phyloP scores from a whole-genome alignment of 1,140 invertebrate genomes.

The Anoplophora glabripennis region DNA sequence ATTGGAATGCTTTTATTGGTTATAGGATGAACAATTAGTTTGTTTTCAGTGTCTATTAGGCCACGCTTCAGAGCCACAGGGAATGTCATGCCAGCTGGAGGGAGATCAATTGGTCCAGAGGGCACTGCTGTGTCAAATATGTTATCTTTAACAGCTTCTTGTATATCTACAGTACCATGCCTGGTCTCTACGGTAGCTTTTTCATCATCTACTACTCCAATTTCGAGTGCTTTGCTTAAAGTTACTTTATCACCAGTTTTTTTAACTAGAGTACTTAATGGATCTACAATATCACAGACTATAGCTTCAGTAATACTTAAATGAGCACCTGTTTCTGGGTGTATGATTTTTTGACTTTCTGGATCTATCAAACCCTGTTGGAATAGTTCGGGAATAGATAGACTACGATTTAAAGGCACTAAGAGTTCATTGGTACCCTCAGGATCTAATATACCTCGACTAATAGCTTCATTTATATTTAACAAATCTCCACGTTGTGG shows the following conservation, averaged over 20 bases:
- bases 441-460: slow-evolving; percentile 79
- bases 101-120: slow-evolving; percentile 47
- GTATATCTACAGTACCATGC: slow-evolving; percentile 62
- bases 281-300: slow-evolving; percentile 82
- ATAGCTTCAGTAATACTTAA: slow-evolving; percentile 79
- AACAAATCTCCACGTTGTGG: slow-evolving; percentile 75
- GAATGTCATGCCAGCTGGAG: slow-evolving; percentile 71
- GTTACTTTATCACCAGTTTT: slow-evolving; percentile 64
- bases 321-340: slow-evolving; percentile 80
- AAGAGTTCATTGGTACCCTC: slow-evolving; percentile 72
- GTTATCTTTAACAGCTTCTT: slow-evolving; percentile 66
- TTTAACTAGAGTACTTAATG: slow-evolving; percentile 62
- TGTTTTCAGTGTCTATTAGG: slow-evolving; percentile 67
- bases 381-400: slow-evolving; percentile 78
- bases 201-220: slow-evolving; percentile 71
- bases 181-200: slow-evolving; percentile 67
- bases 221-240: slow-evolving; percentile 75
- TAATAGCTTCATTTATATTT: slow-evolving; percentile 79
- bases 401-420: slow-evolving; percentile 75
- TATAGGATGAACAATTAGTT: slow-evolving; percentile 73
- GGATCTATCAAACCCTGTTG: slow-evolving; percentile 80
- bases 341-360: slow-evolving; percentile 76
- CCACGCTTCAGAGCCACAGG: slow-evolving; percentile 78
- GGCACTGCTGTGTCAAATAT: slow-evolving; percentile 55
- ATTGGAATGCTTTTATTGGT: slow-evolving; percentile 70